A percentile compares a stretch with the other conserved stretches of the same genome.
phyloP scores from a whole-genome alignment of 2,888 invertebrate genomes.

The Cantharis rustica region DNA sequence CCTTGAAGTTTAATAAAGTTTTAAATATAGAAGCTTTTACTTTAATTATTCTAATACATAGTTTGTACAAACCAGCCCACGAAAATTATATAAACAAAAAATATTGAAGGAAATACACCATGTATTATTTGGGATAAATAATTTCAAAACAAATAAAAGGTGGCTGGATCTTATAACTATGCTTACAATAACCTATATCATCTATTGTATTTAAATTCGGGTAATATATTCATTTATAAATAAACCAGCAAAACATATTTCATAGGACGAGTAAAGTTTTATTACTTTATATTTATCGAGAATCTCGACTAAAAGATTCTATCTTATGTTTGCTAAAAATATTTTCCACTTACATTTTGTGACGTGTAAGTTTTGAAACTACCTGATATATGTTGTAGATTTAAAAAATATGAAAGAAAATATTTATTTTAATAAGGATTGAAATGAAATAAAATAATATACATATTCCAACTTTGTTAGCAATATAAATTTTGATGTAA shows the following conservation, averaged over 20 bases:
- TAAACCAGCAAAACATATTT: not conserved
- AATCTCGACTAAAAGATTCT: not conserved
- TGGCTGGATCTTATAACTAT: too few species aligned
- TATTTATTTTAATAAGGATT: not conserved
- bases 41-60: too few species aligned
- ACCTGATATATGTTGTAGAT: not conserved
- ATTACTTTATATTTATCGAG: not conserved
- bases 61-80: too few species aligned
- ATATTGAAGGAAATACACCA: too few species aligned
- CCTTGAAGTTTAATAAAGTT: too few species aligned
- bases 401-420: not conserved
- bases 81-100: too few species aligned
- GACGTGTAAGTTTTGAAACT: not conserved
- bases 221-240: not conserved
- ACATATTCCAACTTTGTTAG: not conserved
- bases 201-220: not conserved
- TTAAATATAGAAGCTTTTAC: too few species aligned
- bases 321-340: not conserved
- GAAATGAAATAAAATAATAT: not conserved
- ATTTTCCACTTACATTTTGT: not conserved
- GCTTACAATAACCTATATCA: not conserved
- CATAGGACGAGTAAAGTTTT: not conserved
- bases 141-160: too few species aligned
- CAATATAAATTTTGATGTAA: not conserved
- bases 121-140: too few species aligned